Conservation (phyloP, 1,140 invertebrate genomes). For the Drosophila lowei region DNA sequence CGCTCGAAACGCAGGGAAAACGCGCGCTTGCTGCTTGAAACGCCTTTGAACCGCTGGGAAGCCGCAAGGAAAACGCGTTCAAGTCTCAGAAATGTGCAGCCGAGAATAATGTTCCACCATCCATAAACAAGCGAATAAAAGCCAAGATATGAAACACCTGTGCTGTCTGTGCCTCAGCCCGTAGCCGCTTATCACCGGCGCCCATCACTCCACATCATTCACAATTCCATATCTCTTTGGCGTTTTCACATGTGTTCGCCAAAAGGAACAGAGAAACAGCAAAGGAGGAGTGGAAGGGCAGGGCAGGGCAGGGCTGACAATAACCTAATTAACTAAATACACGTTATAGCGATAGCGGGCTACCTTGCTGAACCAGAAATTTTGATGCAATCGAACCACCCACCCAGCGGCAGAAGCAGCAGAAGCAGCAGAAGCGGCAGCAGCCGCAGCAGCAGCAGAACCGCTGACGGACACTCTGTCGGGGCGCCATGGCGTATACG, state of each 20-base stretch:
- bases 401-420: constrained; percentile 11
- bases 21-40: too few relatives aligned
- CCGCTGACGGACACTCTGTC: constrained; percentile 15
- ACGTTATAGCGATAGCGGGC: constrained; percentile 33
- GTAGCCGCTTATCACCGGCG: constrained; percentile 18
- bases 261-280: background rate
- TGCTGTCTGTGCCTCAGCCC: background rate
- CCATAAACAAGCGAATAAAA: too few relatives aligned
- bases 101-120: too few relatives aligned
- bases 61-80: too few relatives aligned
- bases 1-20: constrained; percentile 8
- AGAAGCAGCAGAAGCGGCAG: too few relatives aligned
- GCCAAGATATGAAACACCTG: too few relatives aligned
- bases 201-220: constrained; percentile 32
- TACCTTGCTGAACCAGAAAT: too few relatives aligned
- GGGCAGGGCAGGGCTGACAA: background rate
- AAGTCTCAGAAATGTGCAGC: too few relatives aligned
- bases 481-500: constrained; percentile 73
- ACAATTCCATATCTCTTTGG: constrained; percentile 32
- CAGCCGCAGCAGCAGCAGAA: background rate
- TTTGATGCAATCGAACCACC: constrained; percentile 14
- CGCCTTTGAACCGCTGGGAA: too few relatives aligned
- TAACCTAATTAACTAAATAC: constrained; percentile 57
- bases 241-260: constrained; percentile 30
- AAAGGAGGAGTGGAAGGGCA: background rate